Evolutionary conservation across 2,888 invertebrate genomes (phyloP), one percentile per base, ranked within the genome.

Genomic region (Epirrhoe tristata): DNA sequence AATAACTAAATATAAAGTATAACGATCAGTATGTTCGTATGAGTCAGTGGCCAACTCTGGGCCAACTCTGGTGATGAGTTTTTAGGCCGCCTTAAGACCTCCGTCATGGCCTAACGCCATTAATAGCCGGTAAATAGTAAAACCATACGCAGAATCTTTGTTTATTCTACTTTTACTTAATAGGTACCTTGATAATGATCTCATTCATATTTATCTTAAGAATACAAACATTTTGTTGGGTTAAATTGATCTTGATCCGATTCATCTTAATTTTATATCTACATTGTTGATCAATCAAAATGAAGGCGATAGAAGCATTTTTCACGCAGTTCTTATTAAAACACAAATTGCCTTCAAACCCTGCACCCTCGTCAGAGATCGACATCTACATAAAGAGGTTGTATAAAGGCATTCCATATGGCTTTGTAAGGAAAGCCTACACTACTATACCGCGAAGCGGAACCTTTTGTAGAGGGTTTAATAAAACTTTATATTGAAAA

Each of bases 311-410:
- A 62, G 17, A 12, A 17, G n/a, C 17, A 17, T 50, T 8, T n/a
- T 57, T 52, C 63, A 48, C 16, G 43, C 36, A 14, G 16, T 39
- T 50, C 52, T 31, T 57, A 58, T 57, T 57, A 57, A 43, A 52
- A 46, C 8, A 63, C 51, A 32, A 57, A 52, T 57, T 58, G 43
- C 51, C n/a, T 51, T 7, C 8, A 63, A 16, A 62, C n/a, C n/a
- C 6, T 48, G 46, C 34, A 59, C 67, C 67, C 67, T 67, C 57
- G 67, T 67, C 67, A 63, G 10, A 12, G 6, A 53, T 59, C 63
- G 58, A 64, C 64, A 16, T 64, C 55, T 50, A 31, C 1, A 24
- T 17, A 48, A 52, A 51, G n/a, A 32, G 36, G 48, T 53, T 31
- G 46, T 43, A 63, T 67, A 59, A 67, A 63, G 55, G 32, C 63